Conservation (phyloP, 2,797 vertebrate genomes). For the Gallinago nigripennis region DNA sequence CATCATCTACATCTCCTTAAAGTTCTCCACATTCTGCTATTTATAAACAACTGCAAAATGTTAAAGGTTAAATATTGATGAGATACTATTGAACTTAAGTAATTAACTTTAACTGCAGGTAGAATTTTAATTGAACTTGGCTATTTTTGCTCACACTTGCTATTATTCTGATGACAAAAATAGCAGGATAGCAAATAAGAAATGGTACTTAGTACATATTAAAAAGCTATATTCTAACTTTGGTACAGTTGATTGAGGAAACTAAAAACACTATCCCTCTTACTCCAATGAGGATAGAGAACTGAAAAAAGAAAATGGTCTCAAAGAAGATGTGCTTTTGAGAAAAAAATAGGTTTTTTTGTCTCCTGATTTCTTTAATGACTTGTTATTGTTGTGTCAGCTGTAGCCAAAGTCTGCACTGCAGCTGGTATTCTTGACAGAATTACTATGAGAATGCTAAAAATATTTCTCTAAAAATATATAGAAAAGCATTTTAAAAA, state of each 20-base stretch:
- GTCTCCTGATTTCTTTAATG: constrained; percentile 53
- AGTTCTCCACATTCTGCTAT: neutral
- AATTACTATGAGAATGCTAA: constrained; percentile 72
- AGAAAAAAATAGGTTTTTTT: constrained; percentile 23
- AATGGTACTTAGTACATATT: neutral
- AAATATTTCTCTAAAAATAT: constrained; percentile 75
- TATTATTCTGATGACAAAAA: constrained; percentile 51
- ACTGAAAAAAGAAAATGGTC: neutral
- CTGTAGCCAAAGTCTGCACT: constrained; percentile 66
- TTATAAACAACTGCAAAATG: constrained; percentile 17
- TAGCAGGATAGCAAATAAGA: constrained; percentile 61
- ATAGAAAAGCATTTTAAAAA: constrained; percentile 58
- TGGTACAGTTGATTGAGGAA: neutral
- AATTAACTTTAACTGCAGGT: constrained; percentile 76
- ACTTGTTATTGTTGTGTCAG: constrained; percentile 72
- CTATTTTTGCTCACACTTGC: constrained; percentile 66
- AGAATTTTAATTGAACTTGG: constrained; percentile 74
- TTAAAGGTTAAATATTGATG: constrained; percentile 21
- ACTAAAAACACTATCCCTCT: neutral
- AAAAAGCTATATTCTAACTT: neutral
- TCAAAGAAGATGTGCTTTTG: constrained; percentile 32
- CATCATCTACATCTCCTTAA: neutral
- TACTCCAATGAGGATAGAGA: neutral
- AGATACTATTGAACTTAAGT: constrained; percentile 62
- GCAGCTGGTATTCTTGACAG: constrained; percentile 73